A percentile compares a stretch with the other conserved stretches of the same genome.
Conservation (phyloP, 2,888 invertebrate genomes). For the Cephus spinipes region DNA sequence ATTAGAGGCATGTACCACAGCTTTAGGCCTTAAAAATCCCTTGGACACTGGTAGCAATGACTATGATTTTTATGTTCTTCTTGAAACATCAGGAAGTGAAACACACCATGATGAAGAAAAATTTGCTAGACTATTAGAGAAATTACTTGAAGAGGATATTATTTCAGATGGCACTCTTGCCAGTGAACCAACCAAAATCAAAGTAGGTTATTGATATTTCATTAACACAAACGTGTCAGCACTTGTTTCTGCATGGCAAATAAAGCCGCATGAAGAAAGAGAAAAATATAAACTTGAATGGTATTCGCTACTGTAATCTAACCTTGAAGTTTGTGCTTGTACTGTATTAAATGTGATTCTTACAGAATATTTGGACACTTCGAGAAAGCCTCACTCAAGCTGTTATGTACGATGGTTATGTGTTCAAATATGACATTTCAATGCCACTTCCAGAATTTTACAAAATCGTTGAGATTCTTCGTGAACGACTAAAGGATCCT, state of each 20-base stretch:
- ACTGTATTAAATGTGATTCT: background rate
- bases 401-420: conserved; percentile 83
- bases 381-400: conserved; percentile 88
- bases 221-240: background rate
- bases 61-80: conserved; percentile 85
- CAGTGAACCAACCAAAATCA: conserved; percentile 85
- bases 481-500: conserved; percentile 74
- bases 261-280: background rate
- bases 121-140: conserved; percentile 80
- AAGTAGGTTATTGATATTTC: conserved; percentile 67
- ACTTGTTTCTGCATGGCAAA: background rate
- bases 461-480: conserved; percentile 80
- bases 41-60: conserved; percentile 46
- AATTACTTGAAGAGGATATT: conserved; percentile 77
- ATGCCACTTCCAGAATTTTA: conserved; percentile 88
- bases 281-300: background rate
- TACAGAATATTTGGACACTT: conserved; percentile 83
- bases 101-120: conserved; percentile 89
- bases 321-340: conserved; percentile 7
- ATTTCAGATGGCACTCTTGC: conserved; percentile 88
- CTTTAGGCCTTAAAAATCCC: conserved; percentile 72
- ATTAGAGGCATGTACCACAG: conserved; percentile 74
- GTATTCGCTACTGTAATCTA: background rate
- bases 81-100: conserved; percentile 91
- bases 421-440: conserved; percentile 96